Conservation (phyloP, 1,140 invertebrate genomes). For the Nylanderia fulva region DNA sequence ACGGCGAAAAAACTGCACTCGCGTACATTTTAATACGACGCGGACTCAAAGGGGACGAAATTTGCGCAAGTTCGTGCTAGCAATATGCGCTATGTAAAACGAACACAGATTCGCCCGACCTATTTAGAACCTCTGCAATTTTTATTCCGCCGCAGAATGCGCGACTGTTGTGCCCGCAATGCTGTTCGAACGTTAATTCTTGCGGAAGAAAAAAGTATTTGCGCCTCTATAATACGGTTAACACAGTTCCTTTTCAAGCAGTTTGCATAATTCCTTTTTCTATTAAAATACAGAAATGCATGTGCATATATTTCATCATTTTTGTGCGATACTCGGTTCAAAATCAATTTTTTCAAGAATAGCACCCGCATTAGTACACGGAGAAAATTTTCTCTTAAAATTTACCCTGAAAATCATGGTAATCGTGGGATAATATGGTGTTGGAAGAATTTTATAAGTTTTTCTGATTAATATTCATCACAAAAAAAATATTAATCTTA, state of each 20-base stretch:
- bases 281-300: background rate
- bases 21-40: constrained; percentile 54
- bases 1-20: constrained; percentile 54
- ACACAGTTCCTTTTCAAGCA: constrained; percentile 1
- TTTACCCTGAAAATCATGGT: too few relatives aligned
- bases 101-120: constrained; percentile 31
- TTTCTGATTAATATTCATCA: too few relatives aligned
- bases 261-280: background rate
- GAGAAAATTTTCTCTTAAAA: too few relatives aligned
- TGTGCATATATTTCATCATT: background rate
- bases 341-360: too few relatives aligned
- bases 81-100: constrained; percentile 32
- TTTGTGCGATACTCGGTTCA: background rate
- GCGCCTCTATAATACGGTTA: background rate
- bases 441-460: too few relatives aligned
- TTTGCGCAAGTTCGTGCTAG: constrained; percentile 33
- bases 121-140: constrained; percentile 47
- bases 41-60: constrained; percentile 49
- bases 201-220: background rate
- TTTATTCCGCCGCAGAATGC: constrained; percentile 49
- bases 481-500: too few relatives aligned
- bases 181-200: constrained; percentile 46
- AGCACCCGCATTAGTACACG: too few relatives aligned
- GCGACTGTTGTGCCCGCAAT: constrained; percentile 39
- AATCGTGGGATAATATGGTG: too few relatives aligned